phyloP scores from a whole-genome alignment of 2,113 vertebrate genomes.

The Setophaga petechia region DNA sequence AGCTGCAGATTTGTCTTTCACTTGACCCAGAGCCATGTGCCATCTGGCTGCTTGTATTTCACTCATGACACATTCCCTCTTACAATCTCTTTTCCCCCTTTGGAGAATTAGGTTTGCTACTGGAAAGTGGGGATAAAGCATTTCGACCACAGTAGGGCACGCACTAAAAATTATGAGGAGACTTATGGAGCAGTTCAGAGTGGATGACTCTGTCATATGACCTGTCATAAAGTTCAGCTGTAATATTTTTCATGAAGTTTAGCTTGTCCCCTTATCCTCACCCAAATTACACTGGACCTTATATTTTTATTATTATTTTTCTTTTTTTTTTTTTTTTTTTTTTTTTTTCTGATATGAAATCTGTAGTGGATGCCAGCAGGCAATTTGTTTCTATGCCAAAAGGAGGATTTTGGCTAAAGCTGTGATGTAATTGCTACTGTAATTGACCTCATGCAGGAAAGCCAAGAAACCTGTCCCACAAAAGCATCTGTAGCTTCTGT shows the following conservation, averaged over 20 bases:
- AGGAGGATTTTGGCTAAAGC: constrained; percentile 25
- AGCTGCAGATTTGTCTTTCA: not conserved
- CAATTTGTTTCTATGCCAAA: constrained; percentile 36
- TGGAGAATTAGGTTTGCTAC: not conserved
- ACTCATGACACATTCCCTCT: not conserved
- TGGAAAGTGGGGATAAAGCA: not conserved
- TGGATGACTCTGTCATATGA: not conserved
- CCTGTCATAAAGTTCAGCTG: not conserved
- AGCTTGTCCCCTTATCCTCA: not conserved
- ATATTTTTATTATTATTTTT: not conserved
- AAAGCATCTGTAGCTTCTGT: not conserved
- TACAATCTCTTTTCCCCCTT: not conserved
- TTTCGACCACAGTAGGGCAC: not conserved
- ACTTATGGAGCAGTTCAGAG: not conserved
- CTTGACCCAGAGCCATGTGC: not conserved
- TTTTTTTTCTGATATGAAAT: not conserved
- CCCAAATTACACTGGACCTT: not conserved
- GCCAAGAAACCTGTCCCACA: not conserved
- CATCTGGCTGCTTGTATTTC: not conserved
- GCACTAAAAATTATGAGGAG: not conserved
- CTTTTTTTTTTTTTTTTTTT: not conserved
- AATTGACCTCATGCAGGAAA: constrained; percentile 16
- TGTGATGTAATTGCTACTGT: not conserved
- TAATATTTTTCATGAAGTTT: not conserved
- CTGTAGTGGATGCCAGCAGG: not conserved